Percentiles rank a stretch among this genome's conserved stretches.
Evolutionary conservation across 2,888 invertebrate species (phyloP).

Genomic region (Drosophila phalerata): DNA sequence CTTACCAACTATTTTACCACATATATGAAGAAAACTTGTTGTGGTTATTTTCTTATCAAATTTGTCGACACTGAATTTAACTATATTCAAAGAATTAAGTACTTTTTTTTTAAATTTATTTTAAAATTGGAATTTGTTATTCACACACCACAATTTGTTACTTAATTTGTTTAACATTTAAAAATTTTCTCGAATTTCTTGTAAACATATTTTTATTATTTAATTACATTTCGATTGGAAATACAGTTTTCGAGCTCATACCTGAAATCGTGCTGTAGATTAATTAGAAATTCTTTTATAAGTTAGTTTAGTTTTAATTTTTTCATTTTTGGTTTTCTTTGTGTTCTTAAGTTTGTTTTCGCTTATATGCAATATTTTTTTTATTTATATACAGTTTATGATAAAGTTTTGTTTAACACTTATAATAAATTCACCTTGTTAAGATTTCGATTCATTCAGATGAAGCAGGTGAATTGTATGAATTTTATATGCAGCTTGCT

Average conservation of each 20-base stretch:
- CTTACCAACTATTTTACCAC: constrained; percentile 53
- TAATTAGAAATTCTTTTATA: constrained; percentile 16
- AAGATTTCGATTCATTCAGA: constrained; percentile 18
- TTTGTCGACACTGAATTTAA: constrained; percentile 22
- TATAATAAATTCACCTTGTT: constrained; percentile 33
- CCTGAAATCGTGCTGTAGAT: constrained; percentile 20
- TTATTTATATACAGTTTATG: constrained; percentile 31
- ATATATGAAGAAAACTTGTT: constrained; percentile 50
- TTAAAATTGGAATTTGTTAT: constrained; percentile 70
- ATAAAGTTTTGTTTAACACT: constrained; percentile 24
- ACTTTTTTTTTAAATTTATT: constrained; percentile 50
- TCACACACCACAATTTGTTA: constrained; percentile 66
- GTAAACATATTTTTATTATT: constrained; percentile 38
- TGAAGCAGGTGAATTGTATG: constrained; percentile 10
- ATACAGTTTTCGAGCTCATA: constrained; percentile 33
- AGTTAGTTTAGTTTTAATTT: constrained; percentile 11
- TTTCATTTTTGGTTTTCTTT: neutral
- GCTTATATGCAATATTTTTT: constrained; percentile 2
- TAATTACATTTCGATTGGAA: constrained; percentile 44
- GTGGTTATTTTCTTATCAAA: constrained; percentile 35
- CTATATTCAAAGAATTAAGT: constrained; percentile 67
- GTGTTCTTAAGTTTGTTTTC: neutral
- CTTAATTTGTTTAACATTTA: constrained; percentile 59
- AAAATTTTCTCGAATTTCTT: constrained; percentile 58
- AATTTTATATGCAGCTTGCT: constrained; percentile 17